These are phyloP conservation scores for Neelides sp. DNA, from an alignment of 1,140 invertebrate species.

Conservation along the genomic window DNA sequence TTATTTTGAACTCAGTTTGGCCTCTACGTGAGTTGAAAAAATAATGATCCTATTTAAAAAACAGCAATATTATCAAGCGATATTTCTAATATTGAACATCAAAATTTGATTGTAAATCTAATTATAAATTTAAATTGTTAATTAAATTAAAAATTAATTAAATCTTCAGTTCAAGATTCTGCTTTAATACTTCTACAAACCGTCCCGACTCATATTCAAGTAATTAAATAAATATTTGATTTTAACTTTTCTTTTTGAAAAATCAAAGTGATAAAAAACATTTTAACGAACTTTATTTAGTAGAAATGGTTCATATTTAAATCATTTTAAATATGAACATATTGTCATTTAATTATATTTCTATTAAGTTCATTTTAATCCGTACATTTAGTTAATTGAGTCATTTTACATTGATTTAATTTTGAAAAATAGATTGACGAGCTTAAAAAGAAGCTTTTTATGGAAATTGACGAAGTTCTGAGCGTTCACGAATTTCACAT, in stretches of 20 bases:
- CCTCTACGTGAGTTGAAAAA: slow-evolving; percentile 43
- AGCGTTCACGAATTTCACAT: slow-evolving; percentile 40
- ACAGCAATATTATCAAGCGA: background rate
- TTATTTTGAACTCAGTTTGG: slow-evolving; percentile 72
- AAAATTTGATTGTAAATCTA: background rate
- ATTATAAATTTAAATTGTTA: background rate
- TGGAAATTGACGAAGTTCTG: slow-evolving; percentile 34
- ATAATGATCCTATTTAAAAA: background rate
- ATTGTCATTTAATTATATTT: background rate
- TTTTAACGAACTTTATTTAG: too few species aligned
- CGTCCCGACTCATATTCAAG: slow-evolving; percentile 80
- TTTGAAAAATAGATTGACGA: slow-evolving; percentile 34
- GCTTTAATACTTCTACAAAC: slow-evolving; percentile 80
- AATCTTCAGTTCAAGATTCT: slow-evolving; percentile 55
- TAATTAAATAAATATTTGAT: background rate
- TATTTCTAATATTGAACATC: background rate
- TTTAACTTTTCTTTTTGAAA: too few species aligned
- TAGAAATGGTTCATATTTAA: too few species aligned
- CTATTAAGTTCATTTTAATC: background rate
- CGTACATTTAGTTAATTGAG: too few species aligned
- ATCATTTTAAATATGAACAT: background rate
- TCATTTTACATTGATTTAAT: too few species aligned
- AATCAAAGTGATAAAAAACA: too few species aligned
- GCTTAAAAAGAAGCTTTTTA: slow-evolving; percentile 30
- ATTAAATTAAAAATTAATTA: background rate